Percentiles rank a stretch among this genome's conserved stretches.
Evolutionary conservation across 2,113 vertebrate species (phyloP).

Genomic region (Callipepla californica): DNA sequence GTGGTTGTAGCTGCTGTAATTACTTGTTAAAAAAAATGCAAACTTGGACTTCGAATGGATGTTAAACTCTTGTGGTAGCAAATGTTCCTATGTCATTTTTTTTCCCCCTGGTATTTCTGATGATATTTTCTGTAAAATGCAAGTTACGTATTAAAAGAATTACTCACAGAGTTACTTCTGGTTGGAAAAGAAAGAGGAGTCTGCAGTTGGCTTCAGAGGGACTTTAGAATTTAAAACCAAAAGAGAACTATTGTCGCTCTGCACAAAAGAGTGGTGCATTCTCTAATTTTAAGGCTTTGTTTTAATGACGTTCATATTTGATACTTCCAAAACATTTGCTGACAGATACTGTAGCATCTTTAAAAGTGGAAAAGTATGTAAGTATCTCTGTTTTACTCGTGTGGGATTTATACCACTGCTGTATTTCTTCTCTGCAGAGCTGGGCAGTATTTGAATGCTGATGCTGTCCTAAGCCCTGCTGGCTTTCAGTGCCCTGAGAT

Average conservation of each 20-base stretch:
- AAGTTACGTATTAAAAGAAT: not conserved
- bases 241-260: not conserved
- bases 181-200: not conserved
- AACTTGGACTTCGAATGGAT: not conserved
- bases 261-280: not conserved
- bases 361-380: not conserved
- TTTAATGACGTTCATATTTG: not conserved
- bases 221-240: not conserved
- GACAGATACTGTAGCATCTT: not conserved
- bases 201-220: not conserved
- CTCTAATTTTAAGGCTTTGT: not conserved
- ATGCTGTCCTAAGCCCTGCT: not conserved
- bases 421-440: not conserved
- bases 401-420: not conserved
- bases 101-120: not conserved
- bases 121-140: not conserved
- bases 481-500: not conserved
- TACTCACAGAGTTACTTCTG: not conserved
- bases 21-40: conserved; percentile 45
- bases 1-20: conserved; percentile 40
- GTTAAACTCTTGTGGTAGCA: not conserved
- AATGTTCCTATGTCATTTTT: not conserved
- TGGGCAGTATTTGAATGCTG: not conserved
- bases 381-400: not conserved
- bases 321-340: not conserved